phyloP scores from a whole-genome alignment of 2,888 invertebrate genomes.

The Coelinius sp. region DNA sequence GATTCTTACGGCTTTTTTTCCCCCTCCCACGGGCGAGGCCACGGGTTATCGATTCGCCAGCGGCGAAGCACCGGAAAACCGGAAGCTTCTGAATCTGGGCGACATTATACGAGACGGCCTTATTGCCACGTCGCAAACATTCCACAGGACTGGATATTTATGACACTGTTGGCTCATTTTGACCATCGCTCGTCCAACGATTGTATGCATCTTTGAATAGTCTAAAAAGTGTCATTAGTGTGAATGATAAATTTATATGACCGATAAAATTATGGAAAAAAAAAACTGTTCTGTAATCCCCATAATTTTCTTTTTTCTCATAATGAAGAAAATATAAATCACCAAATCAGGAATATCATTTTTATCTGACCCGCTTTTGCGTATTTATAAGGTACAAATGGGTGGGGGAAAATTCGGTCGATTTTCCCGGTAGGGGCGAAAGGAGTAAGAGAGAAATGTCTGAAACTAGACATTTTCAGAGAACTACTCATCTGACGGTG shows the following conservation, averaged over 20 bases:
- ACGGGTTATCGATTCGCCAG: conserved; percentile 43
- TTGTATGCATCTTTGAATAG: not conserved
- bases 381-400: conserved; percentile 14
- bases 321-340: not conserved
- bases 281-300: no score
- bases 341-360: conserved; percentile 15
- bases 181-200: conserved; percentile 6
- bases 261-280: not conserved
- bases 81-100: conserved; percentile 43
- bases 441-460: not conserved
- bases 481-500: conserved; percentile 1
- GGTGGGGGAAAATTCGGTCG: conserved; percentile 20
- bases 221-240: conserved; percentile 25
- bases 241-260: not conserved
- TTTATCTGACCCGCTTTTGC: conserved; percentile 22
- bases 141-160: conserved; percentile 37
- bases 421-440: conserved; percentile 5
- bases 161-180: conserved; percentile 26
- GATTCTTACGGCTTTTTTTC: conserved; percentile 9
- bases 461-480: conserved; percentile 1
- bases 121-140: conserved; percentile 42
- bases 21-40: conserved; percentile 35
- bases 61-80: conserved; percentile 43
- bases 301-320: no score
- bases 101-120: conserved; percentile 41